Percentiles rank a stretch among this genome's conserved stretches.
Conservation (phyloP, 1,140 invertebrate species). For the Drosophila novamexicana region DNA sequence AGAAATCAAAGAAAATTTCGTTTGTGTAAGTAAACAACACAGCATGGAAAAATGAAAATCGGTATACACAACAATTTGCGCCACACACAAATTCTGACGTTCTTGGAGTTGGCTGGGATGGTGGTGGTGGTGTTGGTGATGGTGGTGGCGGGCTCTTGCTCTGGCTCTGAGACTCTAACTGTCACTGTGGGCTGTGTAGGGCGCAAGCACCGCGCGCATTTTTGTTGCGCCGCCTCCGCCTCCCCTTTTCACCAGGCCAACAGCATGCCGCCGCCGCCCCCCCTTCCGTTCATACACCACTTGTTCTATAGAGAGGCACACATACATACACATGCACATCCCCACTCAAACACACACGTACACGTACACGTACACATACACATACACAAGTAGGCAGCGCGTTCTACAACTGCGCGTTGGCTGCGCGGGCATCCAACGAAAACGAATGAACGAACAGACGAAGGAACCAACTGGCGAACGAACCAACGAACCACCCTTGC, state of each 20-base stretch:
- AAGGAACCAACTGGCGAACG: constrained; percentile 41
- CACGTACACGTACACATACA: not conserved
- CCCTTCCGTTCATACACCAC: constrained; percentile 31
- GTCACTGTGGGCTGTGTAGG: constrained; percentile 51
- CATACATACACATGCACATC: constrained; percentile 16
- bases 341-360: constrained; percentile 2
- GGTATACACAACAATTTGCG: constrained; percentile 83
- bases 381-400: constrained; percentile 25
- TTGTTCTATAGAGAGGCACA: constrained; percentile 52
- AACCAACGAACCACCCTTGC: constrained; percentile 61
- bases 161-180: constrained; percentile 28
- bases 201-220: constrained; percentile 74
- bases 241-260: constrained; percentile 24
- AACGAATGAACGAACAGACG: constrained; percentile 10
- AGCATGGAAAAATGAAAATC: constrained; percentile 83
- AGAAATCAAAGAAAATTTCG: constrained; percentile 75
- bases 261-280: constrained; percentile 17
- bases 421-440: constrained; percentile 51
- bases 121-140: constrained; percentile 22
- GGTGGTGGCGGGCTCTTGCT: constrained; percentile 45
- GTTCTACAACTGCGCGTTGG: constrained; percentile 52
- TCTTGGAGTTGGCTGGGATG: constrained; percentile 46
- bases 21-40: constrained; percentile 82
- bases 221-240: constrained; percentile 68
- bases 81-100: constrained; percentile 69